Base-by-base conservation (phyloP, 2,797 vertebrate genomes). In the Lophotriccus pileatus region DNA sequence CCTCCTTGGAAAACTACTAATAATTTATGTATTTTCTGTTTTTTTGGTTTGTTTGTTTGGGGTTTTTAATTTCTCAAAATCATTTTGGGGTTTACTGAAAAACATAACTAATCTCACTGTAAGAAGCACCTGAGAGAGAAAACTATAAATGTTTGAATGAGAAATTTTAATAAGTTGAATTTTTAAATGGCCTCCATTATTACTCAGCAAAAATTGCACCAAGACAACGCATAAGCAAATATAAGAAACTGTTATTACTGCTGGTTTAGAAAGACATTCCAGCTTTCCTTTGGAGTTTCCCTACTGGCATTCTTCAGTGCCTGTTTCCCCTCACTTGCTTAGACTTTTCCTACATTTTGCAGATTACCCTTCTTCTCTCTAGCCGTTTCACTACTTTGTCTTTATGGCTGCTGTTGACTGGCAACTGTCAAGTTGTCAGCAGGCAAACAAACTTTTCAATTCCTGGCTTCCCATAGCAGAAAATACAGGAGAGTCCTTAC, bases 161-260 rank as follows among this genome's bases (percentile, higher is more conserved):
- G 47, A 85, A 64, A 91, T 93, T 95, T 97, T 94, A 41, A 94
- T 62, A 88, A 91, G 83, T 91, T 41, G 15, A 56, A 89, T 94
- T 87, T 95, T 83, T 75, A 63, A 73, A 92, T 95, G 55, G 87
- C 56, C 63, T 73, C 32, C 22, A 28, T 58, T 78, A 36, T 64
- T 91, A 69, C 68, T 72, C 28, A 64, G 36, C 24, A 88, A 84
- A 86, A 91, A 86, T 11, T 66, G 39, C 62, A 84, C 27, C 47
- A 69, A 84, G 50, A 59, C 27, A 75, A 91, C 25, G 32, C 34
- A 70, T 66, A 84, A 82, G 41, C 22, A 95, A 89, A 69, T 55
- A 66, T 2, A 64, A 1, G 0, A 58, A 79, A 50, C 50, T 47
- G 3, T 59, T 87, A 49, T 37, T 81, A 37, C 16, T 28, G 30